phyloP scores from a whole-genome alignment of 1,140 invertebrate species.

The Saccostrea echinata region DNA sequence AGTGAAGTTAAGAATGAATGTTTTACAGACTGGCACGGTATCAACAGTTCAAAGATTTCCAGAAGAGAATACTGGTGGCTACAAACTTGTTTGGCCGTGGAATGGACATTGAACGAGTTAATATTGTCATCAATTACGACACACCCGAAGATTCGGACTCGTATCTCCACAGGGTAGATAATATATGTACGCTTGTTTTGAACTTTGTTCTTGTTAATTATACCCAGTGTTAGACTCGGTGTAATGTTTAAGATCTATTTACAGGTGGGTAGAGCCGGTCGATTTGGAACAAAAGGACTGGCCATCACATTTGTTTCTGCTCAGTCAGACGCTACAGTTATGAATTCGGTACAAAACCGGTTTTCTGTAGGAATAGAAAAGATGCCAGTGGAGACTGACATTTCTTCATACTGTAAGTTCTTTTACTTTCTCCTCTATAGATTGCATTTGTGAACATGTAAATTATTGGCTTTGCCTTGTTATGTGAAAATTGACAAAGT shows the following conservation, averaged over 20 bases:
- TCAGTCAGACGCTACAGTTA: conserved; percentile 96
- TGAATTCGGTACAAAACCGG: conserved; percentile 98
- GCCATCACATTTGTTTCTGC: conserved; percentile 99
- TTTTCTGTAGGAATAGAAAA: conserved; percentile 99
- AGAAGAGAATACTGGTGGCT: conserved; percentile 97
- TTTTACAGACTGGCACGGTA: conserved; percentile 85
- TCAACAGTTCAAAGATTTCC: conserved; percentile 99
- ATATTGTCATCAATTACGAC: conserved; percentile 99
- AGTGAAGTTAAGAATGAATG: conserved; percentile 38
- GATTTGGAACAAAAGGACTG: conserved; percentile 97
- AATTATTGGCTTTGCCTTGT: too few relatives aligned
- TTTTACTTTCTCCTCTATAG: background rate
- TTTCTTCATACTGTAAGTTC: conserved; percentile 92
- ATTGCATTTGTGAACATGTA: background rate
- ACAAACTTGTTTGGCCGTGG: conserved; percentile 97
- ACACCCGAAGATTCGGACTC: conserved; percentile 99
- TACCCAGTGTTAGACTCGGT: background rate
- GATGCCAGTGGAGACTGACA: conserved; percentile 97
- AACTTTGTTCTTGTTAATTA: background rate
- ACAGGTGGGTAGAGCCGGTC: conserved; percentile 90
- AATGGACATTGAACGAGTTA: conserved; percentile 88
- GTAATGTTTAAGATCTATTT: background rate
- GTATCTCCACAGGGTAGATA: conserved; percentile 92
- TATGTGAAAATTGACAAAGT: too few relatives aligned
- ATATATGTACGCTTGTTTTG: background rate